Evolutionary conservation across 1,140 invertebrate species (phyloP).

Genomic region (Choristoneura fumiferana): DNA sequence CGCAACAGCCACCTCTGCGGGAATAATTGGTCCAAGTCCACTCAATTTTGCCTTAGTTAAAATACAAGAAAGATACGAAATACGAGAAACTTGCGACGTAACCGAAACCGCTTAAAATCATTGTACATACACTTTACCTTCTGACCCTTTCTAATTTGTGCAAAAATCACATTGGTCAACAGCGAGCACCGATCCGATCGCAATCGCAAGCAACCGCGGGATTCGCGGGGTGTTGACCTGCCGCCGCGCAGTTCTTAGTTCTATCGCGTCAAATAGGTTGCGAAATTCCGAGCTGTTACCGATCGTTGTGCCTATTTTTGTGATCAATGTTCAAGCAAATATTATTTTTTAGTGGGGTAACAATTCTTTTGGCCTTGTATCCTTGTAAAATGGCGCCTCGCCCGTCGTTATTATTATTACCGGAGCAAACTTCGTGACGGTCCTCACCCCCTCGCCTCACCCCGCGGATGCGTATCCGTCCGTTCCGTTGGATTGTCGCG

Average conservation of each 20-base stretch:
- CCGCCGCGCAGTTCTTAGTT: conserved; percentile 31
- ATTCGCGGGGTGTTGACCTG: conserved; percentile 65
- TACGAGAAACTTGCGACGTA: background rate
- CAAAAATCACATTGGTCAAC: conserved; percentile 45
- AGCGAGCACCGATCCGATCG: conserved; percentile 47
- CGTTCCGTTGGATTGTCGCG: conserved; percentile 61
- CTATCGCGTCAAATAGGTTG: conserved; percentile 38
- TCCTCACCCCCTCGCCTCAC: conserved; percentile 60
- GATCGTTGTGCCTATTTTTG: conserved; percentile 23
- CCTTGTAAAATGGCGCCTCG: conserved; percentile 77
- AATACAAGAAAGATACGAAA: background rate
- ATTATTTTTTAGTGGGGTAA: conserved; percentile 53
- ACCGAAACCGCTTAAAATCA: background rate
- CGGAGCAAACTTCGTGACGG: conserved; percentile 76
- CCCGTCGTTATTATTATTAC: conserved; percentile 74
- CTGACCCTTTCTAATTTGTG: conserved; percentile 28
- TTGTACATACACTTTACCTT: conserved; percentile 15
- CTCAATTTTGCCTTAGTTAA: background rate
- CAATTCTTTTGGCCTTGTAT: conserved; percentile 73
- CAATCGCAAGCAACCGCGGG: background rate
- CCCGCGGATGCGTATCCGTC: conserved; percentile 73
- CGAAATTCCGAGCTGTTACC: conserved; percentile 20
- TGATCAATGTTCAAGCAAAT: conserved; percentile 25
- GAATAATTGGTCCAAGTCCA: conserved; percentile 67
- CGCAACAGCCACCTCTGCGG: conserved; percentile 68